These are phyloP conservation scores for Chloroceryle aenea DNA, from an alignment of 2,113 vertebrate genomes.

Conservation along the genomic window DNA sequence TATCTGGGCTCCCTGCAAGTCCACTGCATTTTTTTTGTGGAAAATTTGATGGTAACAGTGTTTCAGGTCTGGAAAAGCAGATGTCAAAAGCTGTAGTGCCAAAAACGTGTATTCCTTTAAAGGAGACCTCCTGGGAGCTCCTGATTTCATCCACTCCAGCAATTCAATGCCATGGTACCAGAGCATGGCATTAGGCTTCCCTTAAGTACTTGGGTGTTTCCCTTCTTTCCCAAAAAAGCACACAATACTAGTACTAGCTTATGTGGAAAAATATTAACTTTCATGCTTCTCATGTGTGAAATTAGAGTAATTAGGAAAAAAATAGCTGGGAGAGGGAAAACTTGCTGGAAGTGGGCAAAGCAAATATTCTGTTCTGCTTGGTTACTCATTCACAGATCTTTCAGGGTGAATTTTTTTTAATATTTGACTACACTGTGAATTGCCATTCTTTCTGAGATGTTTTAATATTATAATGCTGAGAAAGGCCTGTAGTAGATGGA, in stretches of 20 bases:
- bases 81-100: background rate
- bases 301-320: background rate
- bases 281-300: background rate
- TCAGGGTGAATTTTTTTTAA: background rate
- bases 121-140: background rate
- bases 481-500: background rate
- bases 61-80: background rate
- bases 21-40: background rate
- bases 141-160: background rate
- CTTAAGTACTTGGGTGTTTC: background rate
- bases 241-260: background rate
- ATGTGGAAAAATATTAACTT: background rate
- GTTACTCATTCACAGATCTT: conserved; percentile 4
- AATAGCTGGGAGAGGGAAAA: background rate
- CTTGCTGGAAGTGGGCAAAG: background rate
- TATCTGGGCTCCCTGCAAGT: background rate
- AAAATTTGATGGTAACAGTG: background rate
- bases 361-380: background rate
- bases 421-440: background rate
- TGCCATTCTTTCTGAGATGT: background rate
- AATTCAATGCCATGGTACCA: background rate
- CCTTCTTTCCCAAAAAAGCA: background rate
- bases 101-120: background rate
- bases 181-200: background rate
- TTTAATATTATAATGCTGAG: background rate